Evolutionary conservation across 2,797 vertebrate genomes (phyloP).

Genomic region (Mormyrus hasselquistii): DNA sequence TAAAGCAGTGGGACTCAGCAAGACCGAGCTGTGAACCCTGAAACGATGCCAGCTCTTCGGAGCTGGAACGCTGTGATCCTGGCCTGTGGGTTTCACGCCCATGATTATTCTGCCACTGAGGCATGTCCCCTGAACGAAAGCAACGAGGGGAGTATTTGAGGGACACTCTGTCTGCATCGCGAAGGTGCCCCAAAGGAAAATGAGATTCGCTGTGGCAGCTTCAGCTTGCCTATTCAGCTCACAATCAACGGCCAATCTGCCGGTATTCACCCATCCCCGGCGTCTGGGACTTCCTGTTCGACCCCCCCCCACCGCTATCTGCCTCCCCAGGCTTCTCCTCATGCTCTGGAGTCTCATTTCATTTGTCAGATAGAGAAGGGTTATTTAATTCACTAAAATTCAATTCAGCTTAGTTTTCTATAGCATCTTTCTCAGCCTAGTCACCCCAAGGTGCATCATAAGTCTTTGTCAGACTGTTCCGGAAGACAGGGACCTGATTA

Average conservation of each 20-base stretch:
- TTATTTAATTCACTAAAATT: background rate
- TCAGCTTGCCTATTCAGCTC: slow-evolving; percentile 30
- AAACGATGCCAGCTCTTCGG: background rate
- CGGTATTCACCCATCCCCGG: background rate
- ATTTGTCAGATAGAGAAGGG: background rate
- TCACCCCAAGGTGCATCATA: background rate
- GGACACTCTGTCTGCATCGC: background rate
- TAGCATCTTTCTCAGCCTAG: background rate
- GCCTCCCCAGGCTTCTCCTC: background rate
- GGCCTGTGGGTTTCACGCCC: background rate
- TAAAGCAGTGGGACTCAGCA: background rate
- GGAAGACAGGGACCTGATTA: background rate
- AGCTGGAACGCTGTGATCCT: background rate
- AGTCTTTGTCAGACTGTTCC: background rate
- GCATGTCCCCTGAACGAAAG: background rate
- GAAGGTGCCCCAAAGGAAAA: background rate
- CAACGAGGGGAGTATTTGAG: background rate
- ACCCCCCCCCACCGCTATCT: background rate
- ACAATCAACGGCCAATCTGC: slow-evolving; percentile 15
- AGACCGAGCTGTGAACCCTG: background rate
- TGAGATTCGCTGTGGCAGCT: slow-evolving; percentile 23
- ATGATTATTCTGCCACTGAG: background rate
- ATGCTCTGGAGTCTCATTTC: background rate
- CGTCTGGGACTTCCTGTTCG: background rate
- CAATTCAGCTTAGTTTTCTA: background rate